phyloP scores from a whole-genome alignment of 23 tunicate genomes.

The Oikopleura dioica region DNA sequence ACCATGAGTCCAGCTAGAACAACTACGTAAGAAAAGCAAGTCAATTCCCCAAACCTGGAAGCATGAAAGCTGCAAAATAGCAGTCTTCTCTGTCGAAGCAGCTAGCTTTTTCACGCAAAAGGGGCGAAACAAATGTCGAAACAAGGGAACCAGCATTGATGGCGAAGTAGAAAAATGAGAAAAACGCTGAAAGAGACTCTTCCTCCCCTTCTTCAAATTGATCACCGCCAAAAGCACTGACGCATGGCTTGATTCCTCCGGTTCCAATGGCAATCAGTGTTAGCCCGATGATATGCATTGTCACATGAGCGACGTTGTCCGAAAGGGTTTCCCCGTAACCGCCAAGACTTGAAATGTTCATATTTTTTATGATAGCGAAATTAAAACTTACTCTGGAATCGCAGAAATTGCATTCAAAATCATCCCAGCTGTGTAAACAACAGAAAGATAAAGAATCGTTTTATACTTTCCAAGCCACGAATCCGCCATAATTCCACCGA shows the following conservation, averaged over 20 bases:
- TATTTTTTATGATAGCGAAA: too few species aligned
- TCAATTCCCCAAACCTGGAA: too few species aligned
- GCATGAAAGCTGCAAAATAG: slow-evolving; percentile 76
- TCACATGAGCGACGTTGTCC: background rate
- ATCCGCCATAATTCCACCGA: slow-evolving; percentile 91
- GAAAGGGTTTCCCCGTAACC: background rate
- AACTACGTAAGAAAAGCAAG: too few species aligned
- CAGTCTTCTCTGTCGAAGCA: slow-evolving; percentile 90
- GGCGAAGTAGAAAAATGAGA: slow-evolving; percentile 82
- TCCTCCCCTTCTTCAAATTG: slow-evolving; percentile 53
- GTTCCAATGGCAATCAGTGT: slow-evolving; percentile 80
- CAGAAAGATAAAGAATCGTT: slow-evolving; percentile 64
- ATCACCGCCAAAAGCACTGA: slow-evolving; percentile 97
- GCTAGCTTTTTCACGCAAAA: slow-evolving; percentile 23
- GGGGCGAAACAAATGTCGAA: slow-evolving; percentile 86
- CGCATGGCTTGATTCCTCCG: slow-evolving; percentile 97
- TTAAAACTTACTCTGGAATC: slow-evolving; percentile 20
- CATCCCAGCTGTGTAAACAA: slow-evolving; percentile 89
- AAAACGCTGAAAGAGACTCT: slow-evolving; percentile 23
- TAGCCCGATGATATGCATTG: background rate
- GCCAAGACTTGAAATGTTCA: too few species aligned
- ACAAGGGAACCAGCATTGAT: slow-evolving; percentile 93
- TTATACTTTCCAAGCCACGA: slow-evolving; percentile 62
- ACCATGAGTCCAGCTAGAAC: slow-evolving; percentile 75
- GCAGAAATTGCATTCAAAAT: slow-evolving; percentile 58